A percentile compares a stretch with the other conserved stretches of the same genome.
These are phyloP conservation scores for Microcebus jonahi DNA, from an alignment of 2,113 vertebrate species.

Conservation along the genomic window DNA sequence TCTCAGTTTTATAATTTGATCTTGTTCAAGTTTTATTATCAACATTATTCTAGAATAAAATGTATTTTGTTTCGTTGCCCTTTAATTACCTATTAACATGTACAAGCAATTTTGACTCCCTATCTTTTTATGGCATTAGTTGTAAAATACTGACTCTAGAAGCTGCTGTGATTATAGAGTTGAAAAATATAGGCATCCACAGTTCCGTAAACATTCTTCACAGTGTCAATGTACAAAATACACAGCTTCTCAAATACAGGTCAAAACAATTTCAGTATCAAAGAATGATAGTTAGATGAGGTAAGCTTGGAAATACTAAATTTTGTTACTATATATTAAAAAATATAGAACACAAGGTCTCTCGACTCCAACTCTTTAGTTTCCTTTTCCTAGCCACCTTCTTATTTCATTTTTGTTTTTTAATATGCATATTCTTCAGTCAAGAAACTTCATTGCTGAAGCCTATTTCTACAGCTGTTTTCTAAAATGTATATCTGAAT, in stretches of 20 bases:
- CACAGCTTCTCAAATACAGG: neutral
- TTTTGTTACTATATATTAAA: neutral
- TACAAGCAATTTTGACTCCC: neutral
- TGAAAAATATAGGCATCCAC: neutral
- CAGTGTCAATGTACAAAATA: neutral
- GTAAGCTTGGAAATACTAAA: neutral
- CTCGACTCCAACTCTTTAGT: neutral
- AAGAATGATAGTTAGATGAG: neutral
- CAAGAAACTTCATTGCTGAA: slow-evolving; percentile 2
- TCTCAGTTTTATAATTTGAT: neutral
- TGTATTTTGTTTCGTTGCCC: neutral
- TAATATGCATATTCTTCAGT: neutral
- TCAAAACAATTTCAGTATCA: neutral
- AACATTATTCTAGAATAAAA: neutral
- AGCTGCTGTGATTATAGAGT: neutral
- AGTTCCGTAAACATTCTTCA: neutral
- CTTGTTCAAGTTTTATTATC: slow-evolving; percentile 12
- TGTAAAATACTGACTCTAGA: neutral
- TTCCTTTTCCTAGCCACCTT: neutral
- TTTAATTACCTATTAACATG: neutral
- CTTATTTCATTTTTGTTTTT: neutral
- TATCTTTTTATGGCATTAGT: neutral
- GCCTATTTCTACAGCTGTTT: slow-evolving; percentile 35
- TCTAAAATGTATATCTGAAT: neutral
- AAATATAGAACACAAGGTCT: neutral